Evolutionary conservation across 2,797 vertebrate species (phyloP).

Genomic region (Cygnus olor): DNA sequence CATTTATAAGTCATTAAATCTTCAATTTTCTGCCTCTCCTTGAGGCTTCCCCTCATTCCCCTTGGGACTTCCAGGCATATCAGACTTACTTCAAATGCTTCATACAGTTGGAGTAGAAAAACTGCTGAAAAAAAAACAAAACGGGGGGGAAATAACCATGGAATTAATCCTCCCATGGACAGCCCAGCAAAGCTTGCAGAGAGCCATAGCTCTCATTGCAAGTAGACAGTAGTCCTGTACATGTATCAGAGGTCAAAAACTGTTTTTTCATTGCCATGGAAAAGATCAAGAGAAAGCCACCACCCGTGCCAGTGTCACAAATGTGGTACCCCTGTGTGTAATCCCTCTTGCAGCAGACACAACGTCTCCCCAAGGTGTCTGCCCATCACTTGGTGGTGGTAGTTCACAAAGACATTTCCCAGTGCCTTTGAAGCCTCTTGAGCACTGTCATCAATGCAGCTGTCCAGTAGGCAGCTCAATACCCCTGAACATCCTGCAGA

Average conservation of each 20-base stretch:
- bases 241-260: background rate
- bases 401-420: background rate
- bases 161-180: background rate
- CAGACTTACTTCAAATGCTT: conserved; percentile 10
- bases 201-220: background rate
- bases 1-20: conserved; percentile 61
- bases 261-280: background rate
- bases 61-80: conserved; percentile 25
- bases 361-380: accelerated
- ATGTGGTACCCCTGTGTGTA: background rate
- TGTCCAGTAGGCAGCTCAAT: background rate
- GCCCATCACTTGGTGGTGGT: background rate
- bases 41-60: conserved; percentile 25
- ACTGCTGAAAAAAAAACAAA: background rate
- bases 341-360: background rate
- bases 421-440: background rate
- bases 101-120: background rate
- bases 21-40: conserved; percentile 65
- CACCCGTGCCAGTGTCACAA: accelerated
- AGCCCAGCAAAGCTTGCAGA: background rate
- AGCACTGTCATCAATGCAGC: background rate
- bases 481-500: background rate
- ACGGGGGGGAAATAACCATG: background rate
- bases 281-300: background rate
- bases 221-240: background rate